Base-by-base conservation (phyloP, 2,797 vertebrate species). In the Falco novaeseelandiae region DNA sequence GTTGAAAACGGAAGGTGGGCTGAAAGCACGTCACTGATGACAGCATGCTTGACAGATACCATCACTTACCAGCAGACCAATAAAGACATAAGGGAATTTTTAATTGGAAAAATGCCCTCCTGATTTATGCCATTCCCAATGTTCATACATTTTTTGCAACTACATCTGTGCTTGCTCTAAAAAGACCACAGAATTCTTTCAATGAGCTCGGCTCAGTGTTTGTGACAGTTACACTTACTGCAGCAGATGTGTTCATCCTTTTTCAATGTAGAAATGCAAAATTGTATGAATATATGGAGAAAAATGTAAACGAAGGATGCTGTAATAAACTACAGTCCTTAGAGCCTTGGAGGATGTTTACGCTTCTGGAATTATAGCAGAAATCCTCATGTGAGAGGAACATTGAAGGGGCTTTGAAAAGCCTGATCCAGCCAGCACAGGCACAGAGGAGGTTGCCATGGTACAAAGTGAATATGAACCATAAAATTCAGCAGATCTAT, bases 231-330 rank as follows among this genome's bases (percentile, higher is more conserved):
- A 66, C 34, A 32, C 6, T 69, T 69, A 67, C 55, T 83, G 84
- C 72, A 91, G 70, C 87, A 89, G 91, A 93, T 92, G 76, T 42
- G 40, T 29, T 88, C 90, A 82, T 70, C 30, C n/a, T 83, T 59
- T 71, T 93, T 67, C 30, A 92, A 65, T 25, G 40, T 4, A 80
- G 49, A 20, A 91, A 94, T 90, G 63, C 34, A 87, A 87, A 96
- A 95, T 32, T 10, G 5, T 66, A 54, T 66, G 55, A 95, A 66
- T 91, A 76, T 23, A 63, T 51, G 29, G 71, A 87, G 38, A 46
- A 88, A 91, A 89, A 69, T 21, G 18, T 34, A 17, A 74, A 77
- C 9, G 27, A 87, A 93, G 36, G 27, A 89, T 83, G 48, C 34
- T 79, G 54, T 76, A 62, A 84, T 82, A 94, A 95, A 89, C 34